phyloP scores from a whole-genome alignment of 2,888 invertebrate species.

The Cheilosia vernalis region DNA sequence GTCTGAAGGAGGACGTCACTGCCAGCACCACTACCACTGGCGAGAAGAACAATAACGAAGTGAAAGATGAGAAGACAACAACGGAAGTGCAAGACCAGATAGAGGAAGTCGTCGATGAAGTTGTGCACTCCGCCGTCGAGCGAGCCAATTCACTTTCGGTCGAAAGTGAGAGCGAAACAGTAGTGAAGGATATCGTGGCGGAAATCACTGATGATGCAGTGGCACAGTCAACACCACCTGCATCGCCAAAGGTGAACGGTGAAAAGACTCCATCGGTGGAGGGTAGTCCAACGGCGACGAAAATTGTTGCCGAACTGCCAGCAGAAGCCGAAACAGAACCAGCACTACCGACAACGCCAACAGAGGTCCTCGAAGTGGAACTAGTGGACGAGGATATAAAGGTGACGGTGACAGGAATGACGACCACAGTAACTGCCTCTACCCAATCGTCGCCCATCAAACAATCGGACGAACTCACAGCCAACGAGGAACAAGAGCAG shows the following conservation, averaged over 20 bases:
- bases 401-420: neutral
- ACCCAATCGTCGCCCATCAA: constrained; percentile 63
- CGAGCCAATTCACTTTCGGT: constrained; percentile 79
- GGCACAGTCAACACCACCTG: constrained; percentile 5
- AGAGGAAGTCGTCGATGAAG: constrained; percentile 84
- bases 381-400: constrained; percentile 36
- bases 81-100: constrained; percentile 80
- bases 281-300: constrained; percentile 19
- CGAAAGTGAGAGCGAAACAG: constrained; percentile 23
- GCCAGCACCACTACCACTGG: constrained; percentile 78
- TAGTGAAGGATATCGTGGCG: constrained; percentile 1
- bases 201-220: constrained; percentile 22
- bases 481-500: constrained; percentile 40
- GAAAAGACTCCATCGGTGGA: constrained; percentile 42
- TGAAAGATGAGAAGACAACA: constrained; percentile 71
- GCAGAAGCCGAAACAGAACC: constrained; percentile 1
- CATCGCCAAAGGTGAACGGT: constrained; percentile 47
- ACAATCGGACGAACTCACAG: constrained; percentile 19
- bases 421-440: constrained; percentile 29
- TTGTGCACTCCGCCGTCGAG: constrained; percentile 84
- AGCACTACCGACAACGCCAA: constrained; percentile 20
- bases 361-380: constrained; percentile 34
- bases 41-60: constrained; percentile 74
- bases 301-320: constrained; percentile 40
- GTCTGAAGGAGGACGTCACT: constrained; percentile 77